Conservation (phyloP, 2,113 vertebrate genomes). For the Poecilia latipinna region DNA sequence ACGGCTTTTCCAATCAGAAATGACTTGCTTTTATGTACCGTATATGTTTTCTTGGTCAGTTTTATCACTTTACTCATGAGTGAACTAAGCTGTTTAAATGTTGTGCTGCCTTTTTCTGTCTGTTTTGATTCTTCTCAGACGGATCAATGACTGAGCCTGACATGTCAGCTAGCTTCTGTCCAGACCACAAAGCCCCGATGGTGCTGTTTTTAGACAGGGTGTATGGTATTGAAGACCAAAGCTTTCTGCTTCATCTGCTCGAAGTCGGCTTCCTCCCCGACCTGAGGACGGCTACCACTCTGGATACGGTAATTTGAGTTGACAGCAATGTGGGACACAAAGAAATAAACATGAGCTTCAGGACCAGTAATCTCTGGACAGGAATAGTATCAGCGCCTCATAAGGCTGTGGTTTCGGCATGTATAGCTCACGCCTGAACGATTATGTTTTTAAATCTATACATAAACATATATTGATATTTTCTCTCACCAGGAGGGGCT, state of each 20-base stretch:
- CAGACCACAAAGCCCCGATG: constrained; percentile 98
- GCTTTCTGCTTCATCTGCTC: constrained; percentile 92
- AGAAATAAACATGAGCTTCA: constrained; percentile 9
- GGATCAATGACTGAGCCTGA: constrained; percentile 91
- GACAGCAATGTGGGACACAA: not conserved
- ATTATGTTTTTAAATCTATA: too few species aligned
- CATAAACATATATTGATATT: not conserved
- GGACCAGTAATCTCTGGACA: constrained; percentile 3
- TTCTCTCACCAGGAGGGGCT: constrained; percentile 85
- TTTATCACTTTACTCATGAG: constrained; percentile 14
- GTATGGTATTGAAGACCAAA: constrained; percentile 95
- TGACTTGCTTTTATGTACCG: constrained; percentile 44
- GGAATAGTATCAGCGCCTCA: constrained; percentile 16
- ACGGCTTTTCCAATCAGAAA: constrained; percentile 46
- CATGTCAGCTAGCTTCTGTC: constrained; percentile 95
- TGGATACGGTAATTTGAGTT: constrained; percentile 89
- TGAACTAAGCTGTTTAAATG: constrained; percentile 1
- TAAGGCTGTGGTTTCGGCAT: constrained; percentile 1
- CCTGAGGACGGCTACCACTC: constrained; percentile 90
- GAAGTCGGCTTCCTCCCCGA: constrained; percentile 98
- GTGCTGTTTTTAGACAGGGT: constrained; percentile 97
- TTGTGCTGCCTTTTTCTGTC: not conserved
- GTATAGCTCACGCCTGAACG: too few species aligned
- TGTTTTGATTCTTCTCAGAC: constrained; percentile 78
- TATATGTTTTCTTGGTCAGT: constrained; percentile 14